Evolutionary conservation across 2,888 invertebrate genomes (phyloP).

Genomic region (Ptilodon capucinus): DNA sequence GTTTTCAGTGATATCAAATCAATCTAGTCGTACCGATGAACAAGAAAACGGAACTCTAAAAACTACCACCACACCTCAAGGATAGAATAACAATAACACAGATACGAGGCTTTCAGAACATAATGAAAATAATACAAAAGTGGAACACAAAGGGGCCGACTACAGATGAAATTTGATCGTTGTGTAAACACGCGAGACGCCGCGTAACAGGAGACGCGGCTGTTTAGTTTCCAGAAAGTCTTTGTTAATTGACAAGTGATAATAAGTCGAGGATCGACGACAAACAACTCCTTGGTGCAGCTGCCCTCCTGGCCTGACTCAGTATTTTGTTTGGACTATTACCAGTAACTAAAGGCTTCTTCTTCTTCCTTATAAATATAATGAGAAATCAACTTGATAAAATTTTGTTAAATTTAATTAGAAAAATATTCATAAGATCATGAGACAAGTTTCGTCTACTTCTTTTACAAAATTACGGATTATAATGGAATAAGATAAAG

Average conservation of each 20-base stretch:
- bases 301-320: neutral
- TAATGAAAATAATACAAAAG: conserved; percentile 57
- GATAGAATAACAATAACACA: conserved; percentile 72
- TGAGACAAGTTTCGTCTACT: too few species aligned
- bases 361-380: too few species aligned
- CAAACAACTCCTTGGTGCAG: neutral
- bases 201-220: conserved; percentile 3
- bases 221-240: conserved; percentile 6
- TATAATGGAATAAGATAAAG: too few species aligned
- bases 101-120: conserved; percentile 39
- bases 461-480: too few species aligned
- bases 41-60: conserved; percentile 41
- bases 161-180: conserved; percentile 54
- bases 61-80: conserved; percentile 66
- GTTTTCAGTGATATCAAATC: too few species aligned
- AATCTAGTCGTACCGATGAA: neutral
- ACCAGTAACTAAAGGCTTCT: too few species aligned
- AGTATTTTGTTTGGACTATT: neutral
- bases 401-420: too few species aligned
- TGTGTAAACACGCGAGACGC: conserved; percentile 32
- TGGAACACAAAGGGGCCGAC: conserved; percentile 37
- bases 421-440: too few species aligned
- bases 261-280: neutral
- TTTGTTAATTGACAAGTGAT: conserved; percentile 3
- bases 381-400: too few species aligned